These are phyloP conservation scores for Heteronetta atricapilla DNA, from an alignment of 2,113 vertebrate species.

Conservation along the genomic window DNA sequence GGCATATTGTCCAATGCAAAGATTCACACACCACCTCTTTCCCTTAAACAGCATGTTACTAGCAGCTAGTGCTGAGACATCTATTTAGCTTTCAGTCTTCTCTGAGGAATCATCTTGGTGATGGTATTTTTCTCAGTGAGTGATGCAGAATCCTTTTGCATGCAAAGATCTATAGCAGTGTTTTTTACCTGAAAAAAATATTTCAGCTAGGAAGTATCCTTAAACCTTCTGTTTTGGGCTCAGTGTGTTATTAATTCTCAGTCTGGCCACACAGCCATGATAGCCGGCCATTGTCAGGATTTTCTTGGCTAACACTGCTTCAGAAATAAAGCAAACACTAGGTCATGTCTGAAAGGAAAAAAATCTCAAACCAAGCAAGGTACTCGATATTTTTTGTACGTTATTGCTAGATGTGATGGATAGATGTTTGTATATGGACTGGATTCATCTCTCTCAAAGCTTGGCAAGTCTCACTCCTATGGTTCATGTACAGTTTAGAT, in stretches of 20 bases:
- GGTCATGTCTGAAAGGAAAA: background rate
- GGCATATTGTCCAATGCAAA: background rate
- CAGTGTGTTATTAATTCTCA: conserved; percentile 21
- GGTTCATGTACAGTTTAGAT: background rate
- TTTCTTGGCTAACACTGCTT: conserved; percentile 10
- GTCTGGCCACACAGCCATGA: conserved; percentile 12
- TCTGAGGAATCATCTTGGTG: background rate
- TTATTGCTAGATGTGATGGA: background rate
- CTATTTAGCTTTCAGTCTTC: background rate
- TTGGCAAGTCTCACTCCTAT: background rate
- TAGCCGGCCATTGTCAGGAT: background rate
- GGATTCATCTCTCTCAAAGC: background rate
- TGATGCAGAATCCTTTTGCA: background rate
- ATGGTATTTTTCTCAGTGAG: background rate
- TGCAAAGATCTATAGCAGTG: background rate
- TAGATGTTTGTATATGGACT: background rate
- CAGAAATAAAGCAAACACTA: background rate
- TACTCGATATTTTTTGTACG: background rate
- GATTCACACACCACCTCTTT: background rate
- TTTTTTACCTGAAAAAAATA: conserved; percentile 57
- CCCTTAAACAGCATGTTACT: background rate
- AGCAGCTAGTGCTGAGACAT: background rate
- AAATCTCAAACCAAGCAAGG: background rate
- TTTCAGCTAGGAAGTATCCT: background rate
- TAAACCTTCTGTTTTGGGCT: conserved; percentile 35